Percentiles rank a stretch among this genome's conserved stretches.
These are phyloP conservation scores for Frieseomelitta varia DNA, from an alignment of 1,140 invertebrate genomes.

Conservation along the genomic window DNA sequence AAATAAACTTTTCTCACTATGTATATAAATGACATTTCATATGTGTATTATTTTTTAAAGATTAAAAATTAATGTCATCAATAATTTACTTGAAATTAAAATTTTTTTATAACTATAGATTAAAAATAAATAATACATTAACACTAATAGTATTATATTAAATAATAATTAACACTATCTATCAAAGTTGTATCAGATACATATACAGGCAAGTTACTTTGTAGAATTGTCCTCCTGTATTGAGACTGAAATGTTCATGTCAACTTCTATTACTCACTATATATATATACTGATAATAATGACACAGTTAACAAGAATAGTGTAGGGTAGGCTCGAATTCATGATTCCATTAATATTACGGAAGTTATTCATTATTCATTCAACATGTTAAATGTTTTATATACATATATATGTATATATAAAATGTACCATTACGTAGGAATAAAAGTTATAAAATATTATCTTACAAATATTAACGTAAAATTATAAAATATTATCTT, in stretches of 20 bases:
- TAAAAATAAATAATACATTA: background rate
- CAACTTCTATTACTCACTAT: background rate
- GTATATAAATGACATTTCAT: background rate
- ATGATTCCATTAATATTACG: constrained; percentile 7
- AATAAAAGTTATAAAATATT: background rate
- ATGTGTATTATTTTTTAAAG: background rate
- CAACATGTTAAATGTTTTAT: background rate
- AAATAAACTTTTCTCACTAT: background rate
- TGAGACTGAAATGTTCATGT: background rate
- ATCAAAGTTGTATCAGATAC: background rate
- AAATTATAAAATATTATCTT: background rate
- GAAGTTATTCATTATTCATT: constrained; percentile 12
- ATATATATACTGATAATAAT: constrained; percentile 36
- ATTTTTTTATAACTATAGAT: background rate
- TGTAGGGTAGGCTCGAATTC: constrained; percentile 2
- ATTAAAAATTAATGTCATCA: background rate
- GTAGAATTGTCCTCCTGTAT: background rate
- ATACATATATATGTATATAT: background rate
- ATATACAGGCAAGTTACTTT: background rate
- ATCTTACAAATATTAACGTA: background rate
- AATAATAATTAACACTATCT: background rate
- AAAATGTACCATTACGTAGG: background rate
- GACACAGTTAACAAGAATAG: background rate
- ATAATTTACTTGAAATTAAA: background rate
- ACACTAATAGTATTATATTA: background rate